Evolutionary conservation across 2,888 invertebrate species (phyloP), one percentile per base, ranked within the genome.

Genomic region (Drosophila aldrichi): DNA sequence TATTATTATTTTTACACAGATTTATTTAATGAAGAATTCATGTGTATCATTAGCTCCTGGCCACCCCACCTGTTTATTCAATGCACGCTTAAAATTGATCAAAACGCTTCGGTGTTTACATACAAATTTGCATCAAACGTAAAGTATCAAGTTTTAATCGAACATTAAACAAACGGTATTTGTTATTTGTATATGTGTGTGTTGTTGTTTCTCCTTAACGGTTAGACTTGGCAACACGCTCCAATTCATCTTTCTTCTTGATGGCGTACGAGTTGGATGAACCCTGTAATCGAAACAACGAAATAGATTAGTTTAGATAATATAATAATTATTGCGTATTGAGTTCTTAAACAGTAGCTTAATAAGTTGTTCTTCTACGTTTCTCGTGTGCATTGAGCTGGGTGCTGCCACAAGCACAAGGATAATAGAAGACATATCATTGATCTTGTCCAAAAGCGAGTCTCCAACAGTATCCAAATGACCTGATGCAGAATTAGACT

Each of bases 161-260:
- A 60, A 77, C 77, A 77, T 77, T 74, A 64, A 77, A 77, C 66
- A 77, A 77, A 74, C 57, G 52, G 48, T 52, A 74, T 79, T 74
- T 82, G 82, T 82, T 76, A 82, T 82, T 77, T 73, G 48, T 70
- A 57, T 70, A 38, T 43, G 22, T 61, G 20, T 38, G 14, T 63
- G 34, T 38, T 70, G 55, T 63, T 44, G 34, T 66, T 63, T 25
- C 70, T 85, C 55, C 70, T 98, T 99, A 99, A 97, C 99, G 97
- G 96, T 99, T 99, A 94, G 99, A 99, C 94, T 99, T 99, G 93
- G 99, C 99, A 90, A 99, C 99, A 95, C 99, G 98, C 94, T 99
- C 99, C 94, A 99, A 95, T 95, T 99, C 99, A 94, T 99, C 99
- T 94, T 99, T 99, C 96, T 99, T 99, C 95, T 99, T 99, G 94